Evolutionary conservation across 2,113 vertebrate genomes (phyloP).

Genomic region (Catharus bicknelli): DNA sequence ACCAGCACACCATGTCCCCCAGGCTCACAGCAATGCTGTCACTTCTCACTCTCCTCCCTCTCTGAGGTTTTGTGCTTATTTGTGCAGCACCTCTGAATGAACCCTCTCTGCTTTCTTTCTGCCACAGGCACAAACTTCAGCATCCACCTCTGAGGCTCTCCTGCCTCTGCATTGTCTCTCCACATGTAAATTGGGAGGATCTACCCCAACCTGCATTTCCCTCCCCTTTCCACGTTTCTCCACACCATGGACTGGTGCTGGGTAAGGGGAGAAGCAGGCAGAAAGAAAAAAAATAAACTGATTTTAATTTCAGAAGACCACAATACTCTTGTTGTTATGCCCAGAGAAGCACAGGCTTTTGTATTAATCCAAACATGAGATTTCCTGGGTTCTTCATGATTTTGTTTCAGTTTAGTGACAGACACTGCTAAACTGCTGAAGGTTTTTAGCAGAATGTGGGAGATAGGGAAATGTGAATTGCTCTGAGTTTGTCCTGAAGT

Average conservation of each 20-base stretch:
- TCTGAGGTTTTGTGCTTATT: neutral
- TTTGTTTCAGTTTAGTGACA: neutral
- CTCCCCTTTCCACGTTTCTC: neutral
- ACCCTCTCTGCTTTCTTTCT: neutral
- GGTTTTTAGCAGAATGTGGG: neutral
- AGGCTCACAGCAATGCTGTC: neutral
- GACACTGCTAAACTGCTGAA: neutral
- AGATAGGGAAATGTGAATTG: neutral
- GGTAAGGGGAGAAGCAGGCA: neutral
- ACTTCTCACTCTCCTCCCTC: neutral
- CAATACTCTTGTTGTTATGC: neutral
- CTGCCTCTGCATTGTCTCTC: neutral
- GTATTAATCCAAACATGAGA: neutral
- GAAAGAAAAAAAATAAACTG: neutral
- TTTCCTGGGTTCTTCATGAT: neutral
- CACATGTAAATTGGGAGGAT: neutral
- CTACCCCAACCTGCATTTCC: neutral
- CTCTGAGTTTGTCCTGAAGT: neutral
- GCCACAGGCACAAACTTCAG: neutral
- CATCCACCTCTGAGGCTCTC: neutral
- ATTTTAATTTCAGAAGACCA: neutral
- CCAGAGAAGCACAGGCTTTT: neutral
- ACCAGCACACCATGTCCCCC: rapidly evolving
- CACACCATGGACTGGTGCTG: neutral
- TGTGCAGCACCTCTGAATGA: neutral